Percentiles rank a stretch among this genome's conserved stretches.
Conservation (phyloP, 1,140 invertebrate species). For the Euura lappo region DNA sequence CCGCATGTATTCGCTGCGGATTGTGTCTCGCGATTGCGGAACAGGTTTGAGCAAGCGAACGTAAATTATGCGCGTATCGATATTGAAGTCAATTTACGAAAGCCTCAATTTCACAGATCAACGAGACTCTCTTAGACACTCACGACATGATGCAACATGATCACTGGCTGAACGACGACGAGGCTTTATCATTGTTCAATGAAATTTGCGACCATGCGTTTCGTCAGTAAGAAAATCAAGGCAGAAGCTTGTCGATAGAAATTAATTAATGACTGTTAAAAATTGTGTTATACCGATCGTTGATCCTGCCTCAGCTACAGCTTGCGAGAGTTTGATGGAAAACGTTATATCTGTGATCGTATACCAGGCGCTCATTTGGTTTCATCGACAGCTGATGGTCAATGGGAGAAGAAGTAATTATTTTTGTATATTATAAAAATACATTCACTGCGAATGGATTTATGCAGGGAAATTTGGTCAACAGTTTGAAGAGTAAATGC, state of each 20-base stretch:
- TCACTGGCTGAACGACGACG: conserved; percentile 32
- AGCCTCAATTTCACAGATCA: conserved; percentile 35
- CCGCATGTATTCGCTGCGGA: conserved; percentile 47
- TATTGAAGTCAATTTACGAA: no score
- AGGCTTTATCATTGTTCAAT: conserved; percentile 31
- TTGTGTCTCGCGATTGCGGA: conserved; percentile 43
- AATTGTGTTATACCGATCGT: no score
- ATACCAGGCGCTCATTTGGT: conserved; percentile 38
- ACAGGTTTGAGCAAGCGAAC: background rate
- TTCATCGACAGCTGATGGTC: conserved; percentile 36
- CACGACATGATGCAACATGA: conserved; percentile 34
- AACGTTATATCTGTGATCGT: conserved; percentile 37
- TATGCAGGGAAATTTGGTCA: conserved; percentile 11
- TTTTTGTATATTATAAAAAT: background rate
- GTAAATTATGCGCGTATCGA: no score
- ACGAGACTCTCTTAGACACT: conserved; percentile 38
- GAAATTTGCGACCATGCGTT: conserved; percentile 45
- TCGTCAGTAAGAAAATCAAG: conserved; percentile 35
- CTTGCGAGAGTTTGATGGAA: conserved; percentile 41
- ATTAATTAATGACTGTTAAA: no score
- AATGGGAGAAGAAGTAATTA: conserved; percentile 38
- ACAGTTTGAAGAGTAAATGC: conserved; percentile 43
- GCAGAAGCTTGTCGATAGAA: no score
- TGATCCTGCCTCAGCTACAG: conserved; percentile 32
- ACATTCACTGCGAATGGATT: background rate